Base-by-base conservation (phyloP, 2,888 invertebrate genomes). In the Andrena hattorfiana region DNA sequence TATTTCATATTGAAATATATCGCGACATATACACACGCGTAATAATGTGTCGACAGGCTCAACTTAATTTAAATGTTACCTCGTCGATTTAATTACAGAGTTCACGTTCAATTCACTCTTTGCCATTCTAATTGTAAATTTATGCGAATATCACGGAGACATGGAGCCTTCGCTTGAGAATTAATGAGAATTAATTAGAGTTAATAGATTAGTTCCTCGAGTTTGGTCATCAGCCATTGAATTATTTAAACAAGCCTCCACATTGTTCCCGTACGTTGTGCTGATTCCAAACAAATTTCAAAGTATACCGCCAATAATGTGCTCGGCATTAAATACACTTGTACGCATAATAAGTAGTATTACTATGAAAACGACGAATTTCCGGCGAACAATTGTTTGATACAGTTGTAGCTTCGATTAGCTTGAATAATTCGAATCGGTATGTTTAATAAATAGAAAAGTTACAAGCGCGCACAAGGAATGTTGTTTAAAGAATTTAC, bases 391-490 rank as follows among this genome's bases (percentile, higher is more conserved):
- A 42, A 62, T 26, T 70, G 48, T 70, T 70, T 32, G 20, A 32
- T 35, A n/a, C 51, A 30, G 30, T 28, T n/a, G 20, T 54, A n/a
- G 30, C 20, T 69, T 20, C 8, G 30, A 26, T 69, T 70, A 48
- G 0, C 2, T 35, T 2, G 0, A 16, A 5, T 70, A 70, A 70
- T 20, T 28, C 42, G 26, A 28, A 28, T 59, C 23, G 54, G 26
- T 70, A 26, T 59, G 35, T 56, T 30, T 66, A 13, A 49, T 62
- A 42, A 66, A 49, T 42, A 66, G 3, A 75, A 60, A 51, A 10
- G 8, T 62, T 26, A 26, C 42, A 76, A 48, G 68, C 68, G 77
- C 62, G 63, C 77, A 76, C 13, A 63, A 30, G 7, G 30, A 48
- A 62, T 23, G 63, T 48, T 54, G 35, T 35, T 62, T 70, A 2